Base-by-base conservation (phyloP, 1,140 invertebrate genomes). In the Heterodera schachtii region DNA sequence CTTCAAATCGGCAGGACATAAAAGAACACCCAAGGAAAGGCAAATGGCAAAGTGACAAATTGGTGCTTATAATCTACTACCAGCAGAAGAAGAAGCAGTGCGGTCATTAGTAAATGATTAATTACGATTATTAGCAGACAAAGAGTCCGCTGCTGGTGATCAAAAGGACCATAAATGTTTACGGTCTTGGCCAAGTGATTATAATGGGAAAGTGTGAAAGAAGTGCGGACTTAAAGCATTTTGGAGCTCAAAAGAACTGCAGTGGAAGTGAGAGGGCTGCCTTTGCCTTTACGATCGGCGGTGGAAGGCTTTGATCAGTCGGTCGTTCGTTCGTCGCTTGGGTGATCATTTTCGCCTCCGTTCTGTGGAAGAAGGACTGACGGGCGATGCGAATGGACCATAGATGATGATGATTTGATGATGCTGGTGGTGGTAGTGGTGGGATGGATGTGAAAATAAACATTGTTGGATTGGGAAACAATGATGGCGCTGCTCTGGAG, bases 391-490 rank as follows among this genome's bases (percentile, higher is more conserved):
- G 7, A 52, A 16, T 52, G 57, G 57, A 19, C 13, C 57, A 64
- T 64, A 2, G 57, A 13, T 64, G 57, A 64, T 64, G 57, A 19
- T 64, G 57, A 64, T 64, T 11, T n/a, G n/a, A 64, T 64, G 57
- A 13, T 64, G 57, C 1, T 64, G 19, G 2, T 64, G 57, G 3
- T 52, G 52, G 52, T 8, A 6, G 49, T 31, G 57, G 57, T 13
- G 57, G 57, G 57, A 19, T 64, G 19, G 57, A 64, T 64, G 57
- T 64, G 57, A 64, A 64, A 64, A 64, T 64, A 64, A 64, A 64
- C 57, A 64, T 64, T 19, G 57, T 64, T 64, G 57, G 57, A 64
- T 64, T 64, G 57, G 57, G 57, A 64, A 64, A 64, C 57, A 64
- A 64, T 64, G 57, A 64, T 64, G 57, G 57, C 16, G 57, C 13